Conservation (phyloP, 1,140 invertebrate genomes). For the Drosophila quadrilineata region DNA sequence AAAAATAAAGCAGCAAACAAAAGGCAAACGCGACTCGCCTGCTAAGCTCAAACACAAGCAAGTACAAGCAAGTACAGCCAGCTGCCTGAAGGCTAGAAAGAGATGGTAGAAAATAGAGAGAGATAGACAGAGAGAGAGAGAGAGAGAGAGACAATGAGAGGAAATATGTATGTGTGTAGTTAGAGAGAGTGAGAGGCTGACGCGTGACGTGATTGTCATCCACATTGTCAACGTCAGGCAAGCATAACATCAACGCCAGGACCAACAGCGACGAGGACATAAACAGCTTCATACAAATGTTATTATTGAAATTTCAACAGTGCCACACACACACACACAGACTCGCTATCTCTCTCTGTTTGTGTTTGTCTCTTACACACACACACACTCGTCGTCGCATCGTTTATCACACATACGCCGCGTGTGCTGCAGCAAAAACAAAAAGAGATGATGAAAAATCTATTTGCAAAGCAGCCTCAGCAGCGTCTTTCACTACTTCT, state of each 20-base stretch:
- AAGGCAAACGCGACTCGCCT: constrained; percentile 71
- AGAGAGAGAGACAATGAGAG: constrained; percentile 3
- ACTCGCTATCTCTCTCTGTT: too few relatives aligned
- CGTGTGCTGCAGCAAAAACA: constrained; percentile 40
- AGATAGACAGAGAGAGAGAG: not conserved
- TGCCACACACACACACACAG: constrained; percentile 15
- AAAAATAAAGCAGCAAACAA: constrained; percentile 69
- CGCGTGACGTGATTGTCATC: constrained; percentile 73
- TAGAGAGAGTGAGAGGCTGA: constrained; percentile 19
- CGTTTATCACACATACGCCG: constrained; percentile 63
- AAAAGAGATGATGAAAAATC: constrained; percentile 73
- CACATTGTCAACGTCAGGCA: constrained; percentile 67
- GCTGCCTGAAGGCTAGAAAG: not conserved
- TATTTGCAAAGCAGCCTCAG: constrained; percentile 50
- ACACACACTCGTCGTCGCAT: constrained; percentile 20
- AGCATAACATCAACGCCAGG: constrained; percentile 14
- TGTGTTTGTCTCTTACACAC: too few relatives aligned
- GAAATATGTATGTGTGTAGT: too few relatives aligned
- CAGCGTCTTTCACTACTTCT: not conserved
- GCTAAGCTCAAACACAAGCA: constrained; percentile 54
- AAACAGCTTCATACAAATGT: constrained; percentile 78
- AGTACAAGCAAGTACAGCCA: constrained; percentile 40
- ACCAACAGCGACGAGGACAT: constrained; percentile 44
- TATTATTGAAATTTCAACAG: constrained; percentile 72
- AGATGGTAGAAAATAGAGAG: constrained; percentile 2